Percentiles rank a stretch among this genome's conserved stretches.
phyloP scores from a whole-genome alignment of 2,888 invertebrate genomes.

The Ophion ellenae region DNA sequence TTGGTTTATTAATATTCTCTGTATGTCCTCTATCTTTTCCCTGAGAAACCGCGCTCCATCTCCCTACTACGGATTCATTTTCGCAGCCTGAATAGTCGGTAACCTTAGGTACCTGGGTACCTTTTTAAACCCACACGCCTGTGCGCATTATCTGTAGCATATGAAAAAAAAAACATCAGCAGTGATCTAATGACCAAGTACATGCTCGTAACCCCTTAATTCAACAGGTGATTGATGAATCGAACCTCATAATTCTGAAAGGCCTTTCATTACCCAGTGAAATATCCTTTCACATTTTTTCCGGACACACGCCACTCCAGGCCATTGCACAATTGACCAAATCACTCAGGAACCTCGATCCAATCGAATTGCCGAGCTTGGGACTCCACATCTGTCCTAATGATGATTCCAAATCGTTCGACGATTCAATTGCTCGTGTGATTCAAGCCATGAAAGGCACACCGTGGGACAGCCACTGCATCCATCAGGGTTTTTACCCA shows the following conservation, averaged over 20 bases:
- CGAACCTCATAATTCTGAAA: conserved; percentile 72
- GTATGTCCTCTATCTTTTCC: too few relatives aligned
- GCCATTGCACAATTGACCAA: conserved; percentile 65
- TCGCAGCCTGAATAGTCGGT: too few relatives aligned
- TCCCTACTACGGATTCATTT: too few relatives aligned
- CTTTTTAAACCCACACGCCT: too few relatives aligned
- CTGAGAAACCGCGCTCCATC: too few relatives aligned
- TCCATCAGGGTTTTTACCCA: conserved; percentile 64
- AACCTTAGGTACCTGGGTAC: too few relatives aligned
- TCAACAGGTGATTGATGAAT: conserved; percentile 70
- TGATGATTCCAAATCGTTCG: conserved; percentile 28
- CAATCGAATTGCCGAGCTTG: conserved; percentile 27
- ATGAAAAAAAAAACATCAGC: background rate
- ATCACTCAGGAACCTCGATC: background rate
- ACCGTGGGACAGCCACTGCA: conserved; percentile 72
- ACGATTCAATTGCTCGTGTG: conserved; percentile 9
- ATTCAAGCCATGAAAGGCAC: conserved; percentile 40
- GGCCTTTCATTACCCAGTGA: conserved; percentile 69
- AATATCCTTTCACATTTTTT: conserved; percentile 68
- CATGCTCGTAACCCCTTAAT: background rate
- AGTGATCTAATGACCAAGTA: background rate
- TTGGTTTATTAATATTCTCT: too few relatives aligned
- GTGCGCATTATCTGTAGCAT: too few relatives aligned
- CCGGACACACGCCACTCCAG: conserved; percentile 66
- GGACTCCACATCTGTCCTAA: conserved; percentile 73